Evolutionary conservation across 2,113 vertebrate genomes (phyloP), one percentile per base, ranked within the genome.

Genomic region (Plecotus auritus): DNA sequence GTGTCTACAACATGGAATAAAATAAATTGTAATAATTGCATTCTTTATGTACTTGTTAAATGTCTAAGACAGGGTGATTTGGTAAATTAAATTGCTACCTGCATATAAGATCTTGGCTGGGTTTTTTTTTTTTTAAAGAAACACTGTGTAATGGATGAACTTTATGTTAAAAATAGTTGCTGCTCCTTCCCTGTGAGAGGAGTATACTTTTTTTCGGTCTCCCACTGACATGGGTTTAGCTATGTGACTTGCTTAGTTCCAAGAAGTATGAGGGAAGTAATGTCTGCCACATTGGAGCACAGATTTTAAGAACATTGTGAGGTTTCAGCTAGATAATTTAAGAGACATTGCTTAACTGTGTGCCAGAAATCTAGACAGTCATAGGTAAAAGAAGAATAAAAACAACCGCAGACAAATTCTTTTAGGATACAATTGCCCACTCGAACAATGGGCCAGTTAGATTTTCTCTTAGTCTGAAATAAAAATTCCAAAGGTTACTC

Each of bases 141-240:
- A 67, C 4, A 4, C 11, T 40, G 47, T 64, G 5, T 23, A 37
- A 47, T 23, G 9, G 4, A 17, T 9, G 0, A 23, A 54, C 0
- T 2, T 67, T 87, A 49, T 84, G n/a, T n/a, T 84, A 69, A 86
- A 91, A 97, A 37, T 56, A 54, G 49, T 66, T 90, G 61, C 49
- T 72, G 10, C 9, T 13, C 9, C 3, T n/a, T 23, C 22, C 54
- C 37, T 77, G 1, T 42, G 37, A 80, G 14, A 85, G 32, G 42
- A 35, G 6, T 86, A 23, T 49, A 72, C 6, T 45, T 91, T 45
- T 91, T 91, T 8, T n/a, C 9, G 35, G 16, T 91, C 2, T 45
- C 22, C 8, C 67, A 30, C 1, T 73, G 20, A 84, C 42, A 35
- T 61, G 11, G 28, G 1, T 72, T 91, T 83, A 74, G 40, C 1